These are phyloP conservation scores for Pristionchus mayeri DNA, from an alignment of 2,888 invertebrate species.

Conservation along the genomic window DNA sequence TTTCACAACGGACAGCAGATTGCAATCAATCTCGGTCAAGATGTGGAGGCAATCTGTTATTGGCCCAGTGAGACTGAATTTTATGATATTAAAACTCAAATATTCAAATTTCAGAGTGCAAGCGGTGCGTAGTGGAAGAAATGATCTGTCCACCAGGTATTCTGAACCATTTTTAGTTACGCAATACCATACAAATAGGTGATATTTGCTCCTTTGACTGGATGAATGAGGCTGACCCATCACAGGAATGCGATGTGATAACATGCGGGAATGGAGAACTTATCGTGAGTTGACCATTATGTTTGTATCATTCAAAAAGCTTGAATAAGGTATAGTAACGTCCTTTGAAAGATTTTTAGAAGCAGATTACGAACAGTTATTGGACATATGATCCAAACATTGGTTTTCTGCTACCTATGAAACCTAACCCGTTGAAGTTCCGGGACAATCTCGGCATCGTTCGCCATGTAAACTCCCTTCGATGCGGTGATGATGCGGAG, in stretches of 20 bases:
- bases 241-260: slow-evolving; percentile 17
- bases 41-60: slow-evolving; percentile 4
- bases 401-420: background rate
- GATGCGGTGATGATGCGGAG: background rate
- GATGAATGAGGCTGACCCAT: background rate
- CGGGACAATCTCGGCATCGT: background rate
- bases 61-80: background rate
- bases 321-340: background rate
- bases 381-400: background rate
- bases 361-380: background rate
- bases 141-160: slow-evolving; percentile 26
- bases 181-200: background rate
- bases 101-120: background rate
- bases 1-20: background rate
- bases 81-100: background rate
- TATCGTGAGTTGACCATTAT: background rate
- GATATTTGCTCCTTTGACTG: slow-evolving; percentile 11
- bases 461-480: background rate
- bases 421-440: background rate
- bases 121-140: background rate
- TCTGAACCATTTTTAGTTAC: no score
- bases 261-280: slow-evolving; percentile 24
- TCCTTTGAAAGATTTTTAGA: background rate
- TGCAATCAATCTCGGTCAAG: background rate
- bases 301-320: background rate